Base-by-base conservation (phyloP, 1,140 invertebrate species). In the Amphibalanus amphitrite region DNA sequence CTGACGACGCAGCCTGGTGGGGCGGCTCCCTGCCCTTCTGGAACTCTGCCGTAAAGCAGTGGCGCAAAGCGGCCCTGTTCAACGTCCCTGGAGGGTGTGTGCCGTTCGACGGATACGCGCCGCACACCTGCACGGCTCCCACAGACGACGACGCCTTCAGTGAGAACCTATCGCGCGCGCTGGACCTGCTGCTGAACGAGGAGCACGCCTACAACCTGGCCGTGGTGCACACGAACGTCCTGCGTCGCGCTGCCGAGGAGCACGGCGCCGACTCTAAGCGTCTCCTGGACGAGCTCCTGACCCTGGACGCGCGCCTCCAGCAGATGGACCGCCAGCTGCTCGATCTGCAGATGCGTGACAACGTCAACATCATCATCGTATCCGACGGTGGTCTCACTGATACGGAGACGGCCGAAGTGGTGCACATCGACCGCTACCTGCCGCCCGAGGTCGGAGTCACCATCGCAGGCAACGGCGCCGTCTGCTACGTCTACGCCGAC, bases 141-240 rank as follows among this genome's bases (percentile, higher is more conserved):
- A n/a, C n/a, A n/a, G n/a, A 10, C 65, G n/a, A 26, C 6, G 28
- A 28, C 65, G 10, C 3, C 65, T 28, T 28, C 28, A 26, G 28
- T 13, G 65, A 67, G 28, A 3, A 67, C 28, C 28, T 28, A 0
- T 67, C 65, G n/a, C 26, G 10, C 65, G 28, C 26, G 26, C n/a
- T 28, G 23, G 65, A 67, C 10, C 26, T 28, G n/a, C 65, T 67
- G n/a, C 8, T 28, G 65, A 10, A 28, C n/a, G 26, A 28, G 10
- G 26, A 28, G 65, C 26, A 26, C 65, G n/a, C 3, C 28, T 67
- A 67, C 65, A 26, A 67, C 65, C n/a, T 67, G 65, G 65, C 65
- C 65, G n/a, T 67, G 10, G 65, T 67, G 65, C 65, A 67, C 65
- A 67, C 65, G n/a, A 26, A 67, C 20, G n/a, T 67, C n/a, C 26